Conservation (phyloP, 2,797 vertebrate genomes). For the Megaceryle alcyon region DNA sequence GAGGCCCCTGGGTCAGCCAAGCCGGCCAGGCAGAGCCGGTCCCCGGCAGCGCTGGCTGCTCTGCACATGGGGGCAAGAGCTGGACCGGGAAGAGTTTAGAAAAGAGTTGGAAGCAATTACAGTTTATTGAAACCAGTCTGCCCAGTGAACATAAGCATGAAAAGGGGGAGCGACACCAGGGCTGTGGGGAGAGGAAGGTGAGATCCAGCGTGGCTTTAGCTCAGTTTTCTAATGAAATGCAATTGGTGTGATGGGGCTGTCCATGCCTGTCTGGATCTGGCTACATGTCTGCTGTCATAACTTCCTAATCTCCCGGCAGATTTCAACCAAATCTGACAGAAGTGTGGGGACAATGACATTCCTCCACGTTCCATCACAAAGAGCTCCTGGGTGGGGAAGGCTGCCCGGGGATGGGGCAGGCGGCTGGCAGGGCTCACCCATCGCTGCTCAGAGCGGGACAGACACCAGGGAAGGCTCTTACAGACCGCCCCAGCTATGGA, state of each 20-base stretch:
- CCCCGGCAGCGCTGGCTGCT: background rate
- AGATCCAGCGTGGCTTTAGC: background rate
- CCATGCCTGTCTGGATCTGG: slow-evolving; percentile 20
- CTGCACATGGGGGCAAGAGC: accelerated
- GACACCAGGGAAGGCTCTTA: background rate
- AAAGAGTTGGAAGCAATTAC: background rate
- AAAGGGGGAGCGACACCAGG: background rate
- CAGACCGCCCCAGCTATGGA: background rate
- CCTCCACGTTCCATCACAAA: background rate
- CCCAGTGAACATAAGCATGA: background rate
- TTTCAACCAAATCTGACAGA: slow-evolving; percentile 48
- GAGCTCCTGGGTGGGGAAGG: background rate
- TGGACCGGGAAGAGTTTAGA: background rate
- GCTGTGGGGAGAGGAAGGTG: background rate
- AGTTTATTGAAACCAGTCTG: background rate
- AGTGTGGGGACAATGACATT: slow-evolving; percentile 14
- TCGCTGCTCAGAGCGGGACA: accelerated
- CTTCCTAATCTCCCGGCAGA: slow-evolving; percentile 40
- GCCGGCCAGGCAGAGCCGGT: background rate
- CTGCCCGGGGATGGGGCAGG: background rate
- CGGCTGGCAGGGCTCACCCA: background rate
- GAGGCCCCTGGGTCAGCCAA: background rate
- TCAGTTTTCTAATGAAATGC: slow-evolving; percentile 17
- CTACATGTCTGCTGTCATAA: slow-evolving; percentile 43
- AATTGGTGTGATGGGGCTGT: background rate